Conservation (phyloP, 1,140 invertebrate species). For the Lepidurus arcticus region DNA sequence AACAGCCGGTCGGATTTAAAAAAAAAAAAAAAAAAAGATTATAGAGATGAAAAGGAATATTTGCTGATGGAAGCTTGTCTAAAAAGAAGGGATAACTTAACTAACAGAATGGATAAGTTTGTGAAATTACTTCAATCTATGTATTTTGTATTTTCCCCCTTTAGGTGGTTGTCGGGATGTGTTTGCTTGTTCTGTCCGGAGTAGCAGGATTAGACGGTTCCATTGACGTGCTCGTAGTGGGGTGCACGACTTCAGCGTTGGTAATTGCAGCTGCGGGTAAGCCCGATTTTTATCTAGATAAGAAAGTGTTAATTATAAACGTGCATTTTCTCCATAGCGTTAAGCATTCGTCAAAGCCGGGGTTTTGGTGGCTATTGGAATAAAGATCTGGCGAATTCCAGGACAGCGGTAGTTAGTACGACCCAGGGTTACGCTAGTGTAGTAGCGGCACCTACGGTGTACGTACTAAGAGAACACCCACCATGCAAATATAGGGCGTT, state of each 20-base stretch:
- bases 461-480: neutral
- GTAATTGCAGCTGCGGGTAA: neutral
- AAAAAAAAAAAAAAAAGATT: too few relatives aligned
- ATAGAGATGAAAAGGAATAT: too few relatives aligned
- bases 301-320: neutral
- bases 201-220: neutral
- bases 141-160: neutral
- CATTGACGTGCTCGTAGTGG: neutral
- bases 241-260: neutral
- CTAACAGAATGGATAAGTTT: too few relatives aligned
- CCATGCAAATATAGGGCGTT: neutral
- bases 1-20: too few relatives aligned
- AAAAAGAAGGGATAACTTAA: too few relatives aligned
- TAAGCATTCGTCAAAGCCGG: neutral
- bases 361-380: neutral
- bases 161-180: neutral
- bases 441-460: neutral
- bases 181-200: neutral
- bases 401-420: neutral
- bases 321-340: neutral
- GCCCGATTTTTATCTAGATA: neutral
- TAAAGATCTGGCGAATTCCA: neutral
- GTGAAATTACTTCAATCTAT: too few relatives aligned
- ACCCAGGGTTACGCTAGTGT: neutral
- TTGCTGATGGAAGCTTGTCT: too few relatives aligned